phyloP scores from a whole-genome alignment of 2,797 vertebrate genomes.

The Acanthornis magna region DNA sequence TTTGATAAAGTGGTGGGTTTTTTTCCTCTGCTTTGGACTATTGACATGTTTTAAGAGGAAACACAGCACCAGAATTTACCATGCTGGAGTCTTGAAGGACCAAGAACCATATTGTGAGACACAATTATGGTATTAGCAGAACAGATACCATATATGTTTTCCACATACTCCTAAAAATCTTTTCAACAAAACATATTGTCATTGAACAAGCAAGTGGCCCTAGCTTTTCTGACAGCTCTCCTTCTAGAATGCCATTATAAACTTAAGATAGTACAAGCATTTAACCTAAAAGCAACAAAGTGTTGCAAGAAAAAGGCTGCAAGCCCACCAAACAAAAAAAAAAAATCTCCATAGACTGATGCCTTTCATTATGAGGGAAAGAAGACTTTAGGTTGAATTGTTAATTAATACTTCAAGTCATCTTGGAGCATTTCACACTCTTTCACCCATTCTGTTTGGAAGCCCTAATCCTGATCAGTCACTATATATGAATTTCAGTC shows the following conservation, averaged over 20 bases:
- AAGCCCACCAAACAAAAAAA: background rate
- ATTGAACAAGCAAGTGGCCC: background rate
- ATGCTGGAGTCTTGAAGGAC: background rate
- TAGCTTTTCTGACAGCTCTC: background rate
- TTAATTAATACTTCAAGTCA: background rate
- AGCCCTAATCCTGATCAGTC: background rate
- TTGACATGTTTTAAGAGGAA: background rate
- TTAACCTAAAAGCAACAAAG: background rate
- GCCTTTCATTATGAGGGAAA: background rate
- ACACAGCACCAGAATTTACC: background rate
- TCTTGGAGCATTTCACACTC: background rate
- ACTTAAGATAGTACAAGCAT: background rate
- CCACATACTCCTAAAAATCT: background rate
- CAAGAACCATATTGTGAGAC: background rate
- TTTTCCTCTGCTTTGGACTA: background rate
- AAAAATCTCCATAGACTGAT: background rate
- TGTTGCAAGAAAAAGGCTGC: background rate
- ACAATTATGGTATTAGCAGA: background rate
- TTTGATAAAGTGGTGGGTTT: fast-evolving
- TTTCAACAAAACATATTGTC: background rate
- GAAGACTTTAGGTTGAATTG: background rate
- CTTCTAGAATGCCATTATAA: background rate
- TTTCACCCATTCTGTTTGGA: background rate
- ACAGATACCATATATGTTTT: background rate
- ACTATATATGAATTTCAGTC: background rate